Evolutionary conservation across 1,140 invertebrate genomes (phyloP), one percentile per base, ranked within the genome.

Genomic region (Mactra quadrangularis): DNA sequence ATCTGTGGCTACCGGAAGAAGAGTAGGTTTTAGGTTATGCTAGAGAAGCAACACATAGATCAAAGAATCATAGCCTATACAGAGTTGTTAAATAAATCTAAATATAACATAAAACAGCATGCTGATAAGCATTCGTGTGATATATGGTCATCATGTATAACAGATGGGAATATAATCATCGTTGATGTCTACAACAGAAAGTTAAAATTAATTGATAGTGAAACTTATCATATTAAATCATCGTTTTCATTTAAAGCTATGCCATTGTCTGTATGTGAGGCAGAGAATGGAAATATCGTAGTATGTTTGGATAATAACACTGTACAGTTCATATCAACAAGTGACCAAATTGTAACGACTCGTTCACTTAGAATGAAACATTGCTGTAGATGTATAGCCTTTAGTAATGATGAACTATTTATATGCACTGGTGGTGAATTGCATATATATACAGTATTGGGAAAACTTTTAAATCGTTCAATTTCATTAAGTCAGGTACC

Each of bases 141-240:
- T 22, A 33, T 64, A 38, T 22, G 60, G 35, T 64, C 60, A 45
- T 19, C 25, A 9, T 64, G 60, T 35, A 11, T 64, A 11, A 22
- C 41, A 38, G 60, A 64, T 13, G 25, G n/a, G 17, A 35, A 64
- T 22, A 22, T 64, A n/a, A 22, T 64, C 0, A 1, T 64, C 25
- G n/a, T 35, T 25, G 60, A 64, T 45, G 22, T 19, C 22, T 4
- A 19, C 6, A 64, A 64, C 35, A 33, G 6, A 64, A 22, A 22
- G 22, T 22, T 64, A 22, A 64, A 64, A 41, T 35, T 35, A 25
- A 22, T 64, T 38, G 31, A 45, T 45, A 35, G 35, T 64, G 60
- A 22, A 15, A 45, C 7, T 1, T 64, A 41, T 22, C 19, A 64
- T 0, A 45, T 64, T 25, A 33, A 15, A 11, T 3, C 35, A 1